phyloP scores from a whole-genome alignment of 2,888 invertebrate genomes.

The Lepetodrilus schrolli region DNA sequence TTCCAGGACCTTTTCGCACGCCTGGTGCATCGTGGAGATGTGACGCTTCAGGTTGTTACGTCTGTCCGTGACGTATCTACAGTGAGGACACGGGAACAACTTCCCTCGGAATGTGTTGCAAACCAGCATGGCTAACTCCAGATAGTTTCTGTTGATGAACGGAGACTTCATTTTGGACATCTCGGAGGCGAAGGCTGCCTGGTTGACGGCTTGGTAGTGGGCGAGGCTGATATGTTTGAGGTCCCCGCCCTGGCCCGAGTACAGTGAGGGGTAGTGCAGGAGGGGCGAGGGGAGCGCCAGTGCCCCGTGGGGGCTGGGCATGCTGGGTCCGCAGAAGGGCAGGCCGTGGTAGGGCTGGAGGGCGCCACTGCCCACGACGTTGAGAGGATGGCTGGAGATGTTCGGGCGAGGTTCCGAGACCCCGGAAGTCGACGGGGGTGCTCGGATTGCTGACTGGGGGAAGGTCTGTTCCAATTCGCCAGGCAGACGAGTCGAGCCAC shows the following conservation, averaged over 20 bases:
- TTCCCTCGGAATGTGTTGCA: conserved; percentile 70
- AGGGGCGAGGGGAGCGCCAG: conserved; percentile 50
- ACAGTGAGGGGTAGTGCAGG: conserved; percentile 55
- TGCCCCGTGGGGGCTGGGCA: conserved; percentile 22
- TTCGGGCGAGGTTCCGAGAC: conserved; percentile 41
- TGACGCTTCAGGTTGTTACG: conserved; percentile 76
- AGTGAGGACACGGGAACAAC: conserved; percentile 71
- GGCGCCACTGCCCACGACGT: conserved; percentile 39
- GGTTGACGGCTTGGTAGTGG: conserved; percentile 50
- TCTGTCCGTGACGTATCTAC: conserved; percentile 74
- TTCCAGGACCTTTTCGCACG: conserved; percentile 72
- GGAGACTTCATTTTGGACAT: conserved; percentile 63
- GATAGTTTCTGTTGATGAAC: conserved; percentile 64
- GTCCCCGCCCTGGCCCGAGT: conserved; percentile 43
- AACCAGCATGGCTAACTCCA: conserved; percentile 70
- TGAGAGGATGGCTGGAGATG: conserved; percentile 43
- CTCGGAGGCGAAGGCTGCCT: conserved; percentile 52
- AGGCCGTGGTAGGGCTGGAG: conserved; percentile 48
- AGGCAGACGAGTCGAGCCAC: neutral
- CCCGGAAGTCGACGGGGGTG: conserved; percentile 2
- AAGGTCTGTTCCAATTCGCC: conserved; percentile 14
- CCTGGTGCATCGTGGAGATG: conserved; percentile 76
- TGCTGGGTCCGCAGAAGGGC: conserved; percentile 40
- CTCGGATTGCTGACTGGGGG: neutral
- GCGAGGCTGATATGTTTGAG: conserved; percentile 48